These are phyloP conservation scores for Gyps fulvus DNA, from an alignment of 2,113 vertebrate genomes.

Conservation along the genomic window DNA sequence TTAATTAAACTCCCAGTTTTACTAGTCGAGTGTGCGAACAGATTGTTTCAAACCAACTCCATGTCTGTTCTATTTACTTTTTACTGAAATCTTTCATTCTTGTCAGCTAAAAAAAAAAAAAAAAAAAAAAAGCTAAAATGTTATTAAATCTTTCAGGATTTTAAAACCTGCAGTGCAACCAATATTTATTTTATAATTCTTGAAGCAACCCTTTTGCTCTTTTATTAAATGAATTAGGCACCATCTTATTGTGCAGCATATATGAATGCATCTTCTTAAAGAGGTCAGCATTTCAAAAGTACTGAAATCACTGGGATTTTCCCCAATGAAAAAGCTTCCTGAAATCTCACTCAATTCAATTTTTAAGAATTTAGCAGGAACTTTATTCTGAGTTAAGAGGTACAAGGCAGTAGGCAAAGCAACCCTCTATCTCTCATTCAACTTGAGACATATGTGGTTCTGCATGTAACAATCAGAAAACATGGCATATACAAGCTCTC, in stretches of 20 bases:
- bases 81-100: background rate
- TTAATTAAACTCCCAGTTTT: background rate
- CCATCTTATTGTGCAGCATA: background rate
- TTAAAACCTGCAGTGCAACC: background rate
- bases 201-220: background rate
- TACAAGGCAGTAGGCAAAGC: background rate
- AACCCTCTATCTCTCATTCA: background rate
- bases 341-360: background rate
- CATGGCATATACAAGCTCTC: fast-evolving
- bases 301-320: background rate
- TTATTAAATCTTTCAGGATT: background rate
- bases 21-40: background rate
- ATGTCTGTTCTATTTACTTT: background rate
- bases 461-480: background rate
- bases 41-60: background rate
- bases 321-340: background rate
- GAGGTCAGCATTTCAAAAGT: background rate
- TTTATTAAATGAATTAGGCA: background rate
- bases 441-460: fast-evolving
- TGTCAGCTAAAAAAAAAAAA: background rate
- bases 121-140: background rate
- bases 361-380: background rate
- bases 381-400: background rate
- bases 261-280: background rate
- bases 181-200: background rate